phyloP scores from a whole-genome alignment of 2,797 vertebrate genomes.

The Platyrinchus mystaceus region DNA sequence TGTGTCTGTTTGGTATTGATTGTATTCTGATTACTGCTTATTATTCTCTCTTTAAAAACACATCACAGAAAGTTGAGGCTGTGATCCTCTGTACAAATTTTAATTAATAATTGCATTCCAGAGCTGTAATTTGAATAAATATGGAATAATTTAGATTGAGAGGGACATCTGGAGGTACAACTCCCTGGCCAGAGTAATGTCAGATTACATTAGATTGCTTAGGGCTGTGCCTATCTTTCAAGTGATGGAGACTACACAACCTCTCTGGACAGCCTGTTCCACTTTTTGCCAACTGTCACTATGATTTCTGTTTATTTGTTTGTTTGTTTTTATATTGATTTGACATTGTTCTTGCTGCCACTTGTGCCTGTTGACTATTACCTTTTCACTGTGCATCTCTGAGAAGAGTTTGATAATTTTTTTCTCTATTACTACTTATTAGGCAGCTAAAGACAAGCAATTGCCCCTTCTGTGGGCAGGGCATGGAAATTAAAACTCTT shows the following conservation, averaged over 20 bases:
- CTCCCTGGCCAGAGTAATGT: not conserved
- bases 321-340: not conserved
- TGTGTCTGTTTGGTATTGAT: not conserved
- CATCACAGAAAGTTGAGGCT: not conserved
- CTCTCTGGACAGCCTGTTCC: not conserved
- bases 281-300: not conserved
- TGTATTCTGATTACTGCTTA: not conserved
- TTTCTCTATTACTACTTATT: not conserved
- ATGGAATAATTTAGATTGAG: not conserved
- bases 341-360: not conserved
- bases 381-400: not conserved
- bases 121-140: not conserved
- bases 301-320: not conserved
- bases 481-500: not conserved
- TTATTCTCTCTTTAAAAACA: not conserved
- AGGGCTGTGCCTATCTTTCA: not conserved
- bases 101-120: not conserved
- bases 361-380: not conserved
- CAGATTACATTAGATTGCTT: not conserved
- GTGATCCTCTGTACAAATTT: not conserved
- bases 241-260: not conserved
- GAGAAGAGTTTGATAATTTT: not conserved
- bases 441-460: not conserved
- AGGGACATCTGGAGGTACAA: not conserved
- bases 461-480: accelerated